Base-by-base conservation (phyloP, 2,797 vertebrate genomes). In the Gouania willdenowi region DNA sequence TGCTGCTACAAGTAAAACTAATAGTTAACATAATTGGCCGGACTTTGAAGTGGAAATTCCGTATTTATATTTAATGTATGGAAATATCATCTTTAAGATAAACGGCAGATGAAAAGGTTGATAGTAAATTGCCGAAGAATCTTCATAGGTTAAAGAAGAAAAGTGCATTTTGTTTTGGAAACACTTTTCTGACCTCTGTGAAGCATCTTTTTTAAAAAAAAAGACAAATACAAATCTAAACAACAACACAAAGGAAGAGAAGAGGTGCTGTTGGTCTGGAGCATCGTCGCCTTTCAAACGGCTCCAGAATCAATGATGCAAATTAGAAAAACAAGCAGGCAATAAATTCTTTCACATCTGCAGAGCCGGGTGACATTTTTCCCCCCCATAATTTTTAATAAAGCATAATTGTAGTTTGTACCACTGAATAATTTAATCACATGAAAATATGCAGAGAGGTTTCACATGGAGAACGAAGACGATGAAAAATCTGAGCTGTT, bases 371-470 rank as follows among this genome's bases (percentile, higher is more conserved):
- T 87, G 87, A 92, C 92, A 91, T 88, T 94, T 95, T 93, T 91
- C 92, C n/a, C n/a, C n/a, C n/a, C n/a, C 91, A 96, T 96, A 93
- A 92, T 97, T 97, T 94, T 94, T 97, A 96, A 97, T 97, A 97
- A 96, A 94, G 91, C 92, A 90, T 94, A 94, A 97, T 97, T 97
- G 91, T 93, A 94, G 92, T 95, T 95, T 95, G 93, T 95, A 94
- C 87, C 88, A 79, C 89, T 94, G 92, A 95, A 97, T 97, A 97
- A 97, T 97, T 96, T 93, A 97, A 96, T 94, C 90, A 90, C 85
- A 87, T 87, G 87, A 82, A 91, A 88, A 90, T 91, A 85, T 85
- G 85, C 74, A 88, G n/a, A n/a, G n/a, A n/a, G n/a, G n/a, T n/a
- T n/a, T n/a, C n/a, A 79, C 41, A 35, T 19, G 48, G 82, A 78